A percentile compares a stretch with the other conserved stretches of the same genome.
Conservation (phyloP, 1,140 invertebrate species). For the Habropoda laboriosa region DNA sequence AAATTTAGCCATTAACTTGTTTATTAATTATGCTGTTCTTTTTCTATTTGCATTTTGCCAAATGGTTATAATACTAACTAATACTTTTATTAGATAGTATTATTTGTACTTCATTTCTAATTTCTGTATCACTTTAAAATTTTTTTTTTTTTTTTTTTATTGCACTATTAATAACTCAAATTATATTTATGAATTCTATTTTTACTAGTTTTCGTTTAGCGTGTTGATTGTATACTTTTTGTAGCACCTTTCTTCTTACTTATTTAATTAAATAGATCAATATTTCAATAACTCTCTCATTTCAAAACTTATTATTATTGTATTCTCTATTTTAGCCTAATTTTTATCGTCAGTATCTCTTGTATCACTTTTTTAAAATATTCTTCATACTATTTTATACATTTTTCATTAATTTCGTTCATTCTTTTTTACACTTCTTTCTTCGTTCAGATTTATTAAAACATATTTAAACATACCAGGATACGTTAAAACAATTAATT, state of each 20-base stretch:
- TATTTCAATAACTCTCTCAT: neutral
- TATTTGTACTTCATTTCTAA: too few relatives aligned
- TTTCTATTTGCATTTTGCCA: neutral
- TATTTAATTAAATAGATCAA: neutral
- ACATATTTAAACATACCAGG: neutral
- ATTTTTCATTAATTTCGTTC: neutral
- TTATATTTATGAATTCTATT: neutral
- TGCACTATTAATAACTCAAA: neutral
- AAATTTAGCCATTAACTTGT: too few relatives aligned
- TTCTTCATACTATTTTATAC: too few relatives aligned
- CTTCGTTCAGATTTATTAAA: neutral
- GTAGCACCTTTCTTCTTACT: too few relatives aligned
- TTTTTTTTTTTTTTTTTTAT: neutral
- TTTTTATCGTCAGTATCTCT: neutral
- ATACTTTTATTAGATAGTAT: too few relatives aligned
- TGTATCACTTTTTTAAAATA: neutral
- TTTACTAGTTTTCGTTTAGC: too few relatives aligned
- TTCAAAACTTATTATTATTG: neutral
- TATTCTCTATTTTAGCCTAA: neutral
- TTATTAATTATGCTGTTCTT: too few relatives aligned
- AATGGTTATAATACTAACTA: too few relatives aligned
- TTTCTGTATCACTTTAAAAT: too few relatives aligned
- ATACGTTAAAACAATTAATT: too few relatives aligned
- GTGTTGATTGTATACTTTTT: too few relatives aligned
- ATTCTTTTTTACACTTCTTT: neutral